Percentiles rank a stretch among this genome's conserved stretches.
These are phyloP conservation scores for Cerastis leucographa DNA, from an alignment of 2,888 invertebrate genomes.

Conservation along the genomic window DNA sequence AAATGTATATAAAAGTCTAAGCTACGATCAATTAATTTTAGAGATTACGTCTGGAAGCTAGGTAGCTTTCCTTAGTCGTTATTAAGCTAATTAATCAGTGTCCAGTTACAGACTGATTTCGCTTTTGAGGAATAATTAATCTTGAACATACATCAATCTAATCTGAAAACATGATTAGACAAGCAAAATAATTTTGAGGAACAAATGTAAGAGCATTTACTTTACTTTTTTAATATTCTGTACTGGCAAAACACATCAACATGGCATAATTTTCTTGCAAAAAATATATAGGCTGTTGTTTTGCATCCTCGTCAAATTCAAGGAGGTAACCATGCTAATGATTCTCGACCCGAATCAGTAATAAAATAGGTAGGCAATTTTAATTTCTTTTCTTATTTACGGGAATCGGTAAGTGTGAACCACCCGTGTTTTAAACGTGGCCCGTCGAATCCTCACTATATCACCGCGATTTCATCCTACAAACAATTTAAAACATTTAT, in stretches of 20 bases:
- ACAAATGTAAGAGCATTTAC: neutral
- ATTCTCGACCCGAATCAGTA: too few relatives aligned
- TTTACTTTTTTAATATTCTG: neutral
- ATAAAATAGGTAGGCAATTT: too few relatives aligned
- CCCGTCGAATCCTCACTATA: too few relatives aligned
- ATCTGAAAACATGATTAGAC: constrained; percentile 5
- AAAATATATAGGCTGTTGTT: too few relatives aligned
- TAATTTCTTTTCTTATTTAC: too few relatives aligned
- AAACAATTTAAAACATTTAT: too few relatives aligned
- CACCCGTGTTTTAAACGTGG: too few relatives aligned
- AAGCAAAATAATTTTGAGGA: neutral
- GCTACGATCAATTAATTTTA: constrained; percentile 51
- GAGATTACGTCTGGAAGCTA: constrained; percentile 18
- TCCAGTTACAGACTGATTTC: constrained; percentile 36
- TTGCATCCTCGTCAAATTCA: too few relatives aligned
- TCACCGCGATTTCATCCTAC: too few relatives aligned
- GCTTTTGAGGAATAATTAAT: constrained; percentile 41
- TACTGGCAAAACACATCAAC: neutral
- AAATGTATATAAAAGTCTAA: constrained; percentile 29
- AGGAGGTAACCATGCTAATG: too few relatives aligned
- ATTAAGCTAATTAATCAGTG: constrained; percentile 55
- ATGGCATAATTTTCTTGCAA: neutral
- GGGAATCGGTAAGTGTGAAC: too few relatives aligned
- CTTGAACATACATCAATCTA: constrained; percentile 23
- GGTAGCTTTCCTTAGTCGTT: constrained; percentile 17